Base-by-base conservation (phyloP, 2,888 invertebrate genomes). In the Neoascia interrupta region DNA sequence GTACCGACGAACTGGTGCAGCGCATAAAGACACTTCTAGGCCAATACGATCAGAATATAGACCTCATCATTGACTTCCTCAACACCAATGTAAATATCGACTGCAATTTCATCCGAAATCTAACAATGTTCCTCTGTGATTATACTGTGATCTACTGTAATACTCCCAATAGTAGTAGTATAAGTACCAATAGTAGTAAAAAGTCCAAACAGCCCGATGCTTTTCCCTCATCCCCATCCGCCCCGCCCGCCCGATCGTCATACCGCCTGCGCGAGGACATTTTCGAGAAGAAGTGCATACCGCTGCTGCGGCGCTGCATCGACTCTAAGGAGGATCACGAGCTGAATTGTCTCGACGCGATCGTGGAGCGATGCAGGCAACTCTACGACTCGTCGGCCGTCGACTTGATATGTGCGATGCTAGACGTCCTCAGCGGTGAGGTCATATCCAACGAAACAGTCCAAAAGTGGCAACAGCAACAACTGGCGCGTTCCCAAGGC, bases 31-130 rank as follows among this genome's bases (percentile, higher is more conserved):
- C 83, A 66, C 81, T 87, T 63, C 70, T 87, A 53, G 83, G 82
- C 5, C 61, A 82, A 53, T 82, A 82, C 45, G 84, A 70, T 56
- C 82, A 81, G 11, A 83, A 56, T 37, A 58, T 85, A 43, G 85
- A 87, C 76, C 83, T 86, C 81, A 87, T 87, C 56, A 87, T 87
- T 51, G 87, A 87, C 54, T 87, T 87, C 66, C 86, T 87, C 5
- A 86, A 83, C 61, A 87, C 88, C 11, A 87, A 87, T 84, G 87
- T 87, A 81, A 76, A 84, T 82, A 86, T 86, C 64, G 86, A 85
- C 70, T 83, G 74, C 39, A 82, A 81, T 61, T 87, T 87, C 79
- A 84, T 87, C 68, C 82, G 85, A 49, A 84, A 84, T 31, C 81
- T 87, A 51, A 86, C 87, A 37, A 85, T 84, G 83, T 87, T 84